These are phyloP conservation scores for Eubucco bourcierii DNA, from an alignment of 2,113 vertebrate genomes.

Conservation along the genomic window DNA sequence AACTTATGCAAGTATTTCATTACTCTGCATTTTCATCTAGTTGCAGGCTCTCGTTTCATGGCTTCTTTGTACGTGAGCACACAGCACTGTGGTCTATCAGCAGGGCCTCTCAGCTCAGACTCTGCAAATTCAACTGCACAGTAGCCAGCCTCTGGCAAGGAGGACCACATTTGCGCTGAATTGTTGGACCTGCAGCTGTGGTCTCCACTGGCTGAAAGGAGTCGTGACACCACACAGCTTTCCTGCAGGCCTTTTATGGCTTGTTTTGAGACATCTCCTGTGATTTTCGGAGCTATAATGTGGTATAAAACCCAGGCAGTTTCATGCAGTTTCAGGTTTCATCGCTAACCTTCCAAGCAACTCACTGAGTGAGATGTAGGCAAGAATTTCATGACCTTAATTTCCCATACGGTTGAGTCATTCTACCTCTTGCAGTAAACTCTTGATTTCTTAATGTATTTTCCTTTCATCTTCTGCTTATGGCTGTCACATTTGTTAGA, in stretches of 20 bases:
- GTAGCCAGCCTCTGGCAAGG: background rate
- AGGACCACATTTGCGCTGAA: background rate
- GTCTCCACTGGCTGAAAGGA: background rate
- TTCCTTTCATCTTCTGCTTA: slow-evolving; percentile 11
- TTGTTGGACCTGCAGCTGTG: background rate
- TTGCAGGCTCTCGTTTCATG: background rate
- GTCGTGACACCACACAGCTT: background rate
- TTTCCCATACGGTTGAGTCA: slow-evolving; percentile 27
- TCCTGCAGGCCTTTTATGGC: background rate
- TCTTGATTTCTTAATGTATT: slow-evolving; percentile 33
- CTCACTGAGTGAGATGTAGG: background rate
- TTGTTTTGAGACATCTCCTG: slow-evolving; percentile 10
- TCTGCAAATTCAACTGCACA: background rate
- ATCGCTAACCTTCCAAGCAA: background rate
- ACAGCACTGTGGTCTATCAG: background rate
- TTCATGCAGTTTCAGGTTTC: slow-evolving; percentile 23
- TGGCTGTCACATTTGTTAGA: background rate
- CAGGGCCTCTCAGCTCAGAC: background rate
- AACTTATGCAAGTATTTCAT: background rate
- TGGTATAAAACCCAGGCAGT: background rate
- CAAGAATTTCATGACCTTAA: background rate
- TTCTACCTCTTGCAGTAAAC: slow-evolving; percentile 2
- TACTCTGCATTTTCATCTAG: background rate
- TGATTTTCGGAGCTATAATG: background rate
- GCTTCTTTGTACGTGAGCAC: background rate